These are phyloP conservation scores for Tragopan temminckii DNA, from an alignment of 2,797 vertebrate genomes.

Conservation along the genomic window DNA sequence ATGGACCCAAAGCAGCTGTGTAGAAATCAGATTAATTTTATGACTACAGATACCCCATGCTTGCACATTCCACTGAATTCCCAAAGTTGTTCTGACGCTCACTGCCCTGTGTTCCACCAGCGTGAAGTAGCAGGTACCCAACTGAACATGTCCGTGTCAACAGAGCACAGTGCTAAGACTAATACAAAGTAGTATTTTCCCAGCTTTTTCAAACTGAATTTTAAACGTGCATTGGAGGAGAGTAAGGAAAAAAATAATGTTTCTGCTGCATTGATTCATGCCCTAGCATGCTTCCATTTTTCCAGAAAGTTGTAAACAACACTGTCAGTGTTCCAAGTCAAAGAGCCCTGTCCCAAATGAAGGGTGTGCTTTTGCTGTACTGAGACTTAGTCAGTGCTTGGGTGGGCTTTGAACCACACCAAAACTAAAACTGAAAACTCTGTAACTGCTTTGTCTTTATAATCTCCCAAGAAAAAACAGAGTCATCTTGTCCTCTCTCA, in stretches of 20 bases:
- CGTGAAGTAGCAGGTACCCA: not conserved
- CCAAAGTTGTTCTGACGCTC: not conserved
- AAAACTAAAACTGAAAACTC: not conserved
- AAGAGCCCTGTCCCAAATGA: not conserved
- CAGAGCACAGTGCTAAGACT: not conserved
- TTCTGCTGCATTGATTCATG: not conserved
- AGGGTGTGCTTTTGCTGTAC: not conserved
- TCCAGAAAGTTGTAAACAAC: not conserved
- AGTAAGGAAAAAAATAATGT: not conserved
- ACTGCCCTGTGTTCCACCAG: not conserved
- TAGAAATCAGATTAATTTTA: not conserved
- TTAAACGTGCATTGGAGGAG: not conserved
- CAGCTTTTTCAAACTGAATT: not conserved
- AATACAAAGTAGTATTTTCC: not conserved
- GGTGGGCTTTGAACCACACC: not conserved
- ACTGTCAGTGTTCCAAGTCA: not conserved
- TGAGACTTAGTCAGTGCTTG: not conserved
- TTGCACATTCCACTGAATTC: not conserved
- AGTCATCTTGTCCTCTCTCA: not conserved
- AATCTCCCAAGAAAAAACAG: not conserved
- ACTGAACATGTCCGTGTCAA: accelerated
- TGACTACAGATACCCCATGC: not conserved
- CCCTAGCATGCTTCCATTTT: accelerated
- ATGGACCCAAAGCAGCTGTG: not conserved
- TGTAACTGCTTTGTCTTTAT: not conserved